A percentile compares a stretch with the other conserved stretches of the same genome.
These are phyloP conservation scores for Pemphredon lugubris DNA, from an alignment of 2,888 invertebrate genomes.

Conservation along the genomic window DNA sequence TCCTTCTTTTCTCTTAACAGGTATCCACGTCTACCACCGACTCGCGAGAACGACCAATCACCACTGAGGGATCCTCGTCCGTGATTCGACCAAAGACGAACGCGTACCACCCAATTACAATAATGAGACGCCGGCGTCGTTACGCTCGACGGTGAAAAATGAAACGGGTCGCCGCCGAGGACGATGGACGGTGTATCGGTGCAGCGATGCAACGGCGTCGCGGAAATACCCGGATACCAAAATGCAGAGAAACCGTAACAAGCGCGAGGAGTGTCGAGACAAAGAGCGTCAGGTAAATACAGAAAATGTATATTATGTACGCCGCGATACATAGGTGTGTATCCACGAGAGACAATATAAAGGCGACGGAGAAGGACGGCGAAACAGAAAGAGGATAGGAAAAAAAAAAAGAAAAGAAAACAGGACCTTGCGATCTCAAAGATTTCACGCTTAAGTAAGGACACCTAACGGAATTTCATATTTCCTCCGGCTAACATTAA, in stretches of 20 bases:
- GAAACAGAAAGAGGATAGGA: neutral
- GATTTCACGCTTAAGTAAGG: conserved; percentile 2
- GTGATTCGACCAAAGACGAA: conserved; percentile 26
- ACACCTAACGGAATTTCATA: conserved; percentile 3
- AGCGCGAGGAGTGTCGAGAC: conserved; percentile 21
- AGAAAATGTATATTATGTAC: neutral
- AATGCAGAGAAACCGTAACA: conserved; percentile 17
- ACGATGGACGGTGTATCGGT: conserved; percentile 27
- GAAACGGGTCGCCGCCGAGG: conserved; percentile 26
- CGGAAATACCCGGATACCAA: conserved; percentile 27
- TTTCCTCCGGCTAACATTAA: too few relatives aligned
- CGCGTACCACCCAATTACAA: conserved; percentile 60
- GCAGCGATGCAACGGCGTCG: conserved; percentile 16
- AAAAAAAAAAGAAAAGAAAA: neutral
- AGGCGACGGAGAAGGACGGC: neutral
- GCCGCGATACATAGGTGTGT: neutral
- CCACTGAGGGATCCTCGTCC: conserved; percentile 22
- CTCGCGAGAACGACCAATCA: conserved; percentile 28
- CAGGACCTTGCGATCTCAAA: neutral
- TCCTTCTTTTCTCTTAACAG: conserved; percentile 6
- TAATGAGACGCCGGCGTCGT: conserved; percentile 53
- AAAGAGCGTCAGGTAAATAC: neutral
- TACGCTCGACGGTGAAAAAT: conserved; percentile 41
- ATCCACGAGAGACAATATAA: neutral
- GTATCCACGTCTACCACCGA: too few relatives aligned